phyloP scores from a whole-genome alignment of 2,113 vertebrate species.

The Notarius lentiginosus region DNA sequence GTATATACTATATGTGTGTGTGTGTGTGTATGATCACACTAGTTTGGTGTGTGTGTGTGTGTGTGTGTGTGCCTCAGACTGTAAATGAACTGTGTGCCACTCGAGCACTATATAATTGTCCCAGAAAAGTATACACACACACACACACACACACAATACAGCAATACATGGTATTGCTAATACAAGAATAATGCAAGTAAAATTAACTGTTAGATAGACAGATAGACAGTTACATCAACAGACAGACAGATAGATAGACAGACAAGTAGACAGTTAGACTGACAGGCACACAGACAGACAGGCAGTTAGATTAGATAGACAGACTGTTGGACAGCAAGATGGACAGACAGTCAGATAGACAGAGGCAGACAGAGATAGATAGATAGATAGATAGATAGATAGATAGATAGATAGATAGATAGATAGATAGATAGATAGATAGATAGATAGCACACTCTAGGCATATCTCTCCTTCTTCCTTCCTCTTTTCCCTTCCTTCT shows the following conservation, averaged over 20 bases:
- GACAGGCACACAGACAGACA: background rate
- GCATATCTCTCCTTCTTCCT: slow-evolving; percentile 70
- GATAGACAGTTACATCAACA: too few species aligned
- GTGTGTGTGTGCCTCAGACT: too few species aligned
- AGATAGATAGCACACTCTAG: slow-evolving; percentile 57
- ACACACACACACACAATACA: too few species aligned
- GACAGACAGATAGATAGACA: too few species aligned
- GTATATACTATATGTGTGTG: background rate
- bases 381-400: slow-evolving; percentile 12
- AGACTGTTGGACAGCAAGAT: too few species aligned
- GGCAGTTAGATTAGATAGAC: slow-evolving; percentile 13
- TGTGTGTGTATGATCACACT: background rate
- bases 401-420: slow-evolving; percentile 45
- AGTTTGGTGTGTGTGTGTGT: background rate
- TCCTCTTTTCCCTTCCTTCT: slow-evolving; percentile 67
- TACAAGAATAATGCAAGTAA: too few species aligned
- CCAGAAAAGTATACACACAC: too few species aligned
- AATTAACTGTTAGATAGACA: too few species aligned
- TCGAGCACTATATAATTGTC: background rate
- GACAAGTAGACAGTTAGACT: too few species aligned
- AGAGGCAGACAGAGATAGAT: too few species aligned
- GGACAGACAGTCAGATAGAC: too few species aligned
- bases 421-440: slow-evolving; percentile 50
- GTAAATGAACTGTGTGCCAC: background rate
- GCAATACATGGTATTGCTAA: too few species aligned